Percentiles rank a stretch among this genome's conserved stretches.
These are phyloP conservation scores for Chauna torquata DNA, from an alignment of 2,113 vertebrate species.

Conservation along the genomic window DNA sequence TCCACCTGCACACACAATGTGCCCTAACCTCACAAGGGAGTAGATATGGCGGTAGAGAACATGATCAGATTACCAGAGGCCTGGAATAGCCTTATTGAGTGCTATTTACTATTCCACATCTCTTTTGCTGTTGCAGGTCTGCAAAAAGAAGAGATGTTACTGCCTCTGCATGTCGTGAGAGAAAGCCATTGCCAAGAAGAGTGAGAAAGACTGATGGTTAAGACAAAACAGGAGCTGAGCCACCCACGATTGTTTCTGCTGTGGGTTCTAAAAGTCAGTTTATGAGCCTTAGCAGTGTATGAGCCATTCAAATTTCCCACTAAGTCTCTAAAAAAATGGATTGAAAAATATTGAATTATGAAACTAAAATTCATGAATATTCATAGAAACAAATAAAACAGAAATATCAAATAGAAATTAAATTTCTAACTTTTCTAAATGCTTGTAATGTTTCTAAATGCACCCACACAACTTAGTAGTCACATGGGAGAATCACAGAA, in stretches of 20 bases:
- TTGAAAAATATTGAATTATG: neutral
- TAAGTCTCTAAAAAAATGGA: neutral
- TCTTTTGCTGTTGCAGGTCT: neutral
- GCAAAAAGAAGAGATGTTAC: neutral
- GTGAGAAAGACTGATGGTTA: neutral
- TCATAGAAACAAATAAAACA: neutral
- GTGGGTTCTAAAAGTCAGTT: neutral
- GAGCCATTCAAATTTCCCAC: neutral
- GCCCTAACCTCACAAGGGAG: neutral
- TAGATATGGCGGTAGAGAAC: neutral
- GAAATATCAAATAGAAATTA: neutral
- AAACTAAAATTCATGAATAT: neutral
- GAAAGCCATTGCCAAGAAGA: neutral
- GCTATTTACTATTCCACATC: neutral
- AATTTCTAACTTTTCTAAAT: neutral
- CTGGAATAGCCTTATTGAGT: neutral
- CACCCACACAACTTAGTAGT: neutral
- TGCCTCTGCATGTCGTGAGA: neutral
- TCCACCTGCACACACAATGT: neutral
- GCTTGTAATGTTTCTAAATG: neutral
- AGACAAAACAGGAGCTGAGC: neutral
- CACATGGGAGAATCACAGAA: too few relatives aligned
- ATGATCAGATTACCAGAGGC: neutral
- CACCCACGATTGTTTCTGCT: neutral
- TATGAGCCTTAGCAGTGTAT: accelerated